Conservation (phyloP, 2,888 invertebrate species). For the Ditula angustiorana region DNA sequence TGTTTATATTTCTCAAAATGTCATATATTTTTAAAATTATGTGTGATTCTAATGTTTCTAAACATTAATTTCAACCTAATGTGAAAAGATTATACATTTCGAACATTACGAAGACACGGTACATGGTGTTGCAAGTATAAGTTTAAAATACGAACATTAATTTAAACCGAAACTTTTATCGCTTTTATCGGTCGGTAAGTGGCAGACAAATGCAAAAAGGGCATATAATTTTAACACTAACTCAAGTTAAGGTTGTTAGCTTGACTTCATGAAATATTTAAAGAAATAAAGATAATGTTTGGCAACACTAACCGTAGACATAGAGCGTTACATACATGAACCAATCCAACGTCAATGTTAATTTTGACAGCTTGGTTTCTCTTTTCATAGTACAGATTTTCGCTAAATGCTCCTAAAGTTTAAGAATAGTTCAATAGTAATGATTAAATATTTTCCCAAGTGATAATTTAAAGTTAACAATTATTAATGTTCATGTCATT, state of each 20-base stretch:
- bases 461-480: too few relatives aligned
- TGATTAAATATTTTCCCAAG: too few relatives aligned
- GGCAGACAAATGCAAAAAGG: too few relatives aligned
- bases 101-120: not conserved
- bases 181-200: too few relatives aligned
- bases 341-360: not conserved
- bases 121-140: not conserved
- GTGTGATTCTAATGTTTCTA: not conserved
- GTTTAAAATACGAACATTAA: not conserved
- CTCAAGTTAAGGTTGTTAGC: too few relatives aligned
- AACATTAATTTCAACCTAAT: not conserved
- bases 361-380: not conserved
- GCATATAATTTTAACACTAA: not conserved
- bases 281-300: too few relatives aligned
- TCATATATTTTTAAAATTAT: not conserved
- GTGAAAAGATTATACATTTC: not conserved
- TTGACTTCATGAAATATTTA: too few relatives aligned
- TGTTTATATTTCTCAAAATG: not conserved
- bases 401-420: too few relatives aligned
- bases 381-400: too few relatives aligned
- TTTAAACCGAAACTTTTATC: too few relatives aligned
- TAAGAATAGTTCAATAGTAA: too few relatives aligned
- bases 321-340: not conserved
- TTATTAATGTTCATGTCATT: too few relatives aligned
- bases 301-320: not conserved